phyloP scores from a whole-genome alignment of 2,888 invertebrate species.

The Penaeus monodon region DNA sequence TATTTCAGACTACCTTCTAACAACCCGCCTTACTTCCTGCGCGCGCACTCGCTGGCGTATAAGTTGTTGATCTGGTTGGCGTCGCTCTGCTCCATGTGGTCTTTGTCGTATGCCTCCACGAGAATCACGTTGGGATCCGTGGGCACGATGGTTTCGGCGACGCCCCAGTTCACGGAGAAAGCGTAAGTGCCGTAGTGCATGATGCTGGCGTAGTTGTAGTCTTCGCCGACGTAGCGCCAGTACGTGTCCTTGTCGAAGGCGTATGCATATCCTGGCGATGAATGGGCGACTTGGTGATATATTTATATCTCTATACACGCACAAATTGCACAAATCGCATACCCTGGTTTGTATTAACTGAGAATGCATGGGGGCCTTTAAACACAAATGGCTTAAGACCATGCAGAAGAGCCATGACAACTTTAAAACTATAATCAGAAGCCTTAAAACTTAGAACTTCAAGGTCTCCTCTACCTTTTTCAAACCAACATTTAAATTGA shows the following conservation, averaged over 20 bases:
- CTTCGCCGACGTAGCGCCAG: slow-evolving; percentile 44
- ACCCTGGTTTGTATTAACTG: too few relatives aligned
- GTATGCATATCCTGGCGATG: slow-evolving; percentile 9
- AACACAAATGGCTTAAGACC: too few relatives aligned
- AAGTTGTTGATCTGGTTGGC: slow-evolving; percentile 37
- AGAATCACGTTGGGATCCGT: slow-evolving; percentile 30
- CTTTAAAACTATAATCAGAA: too few relatives aligned
- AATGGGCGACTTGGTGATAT: background rate
- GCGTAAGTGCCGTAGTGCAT: slow-evolving; percentile 54
- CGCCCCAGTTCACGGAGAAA: slow-evolving; percentile 44
- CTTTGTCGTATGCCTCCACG: slow-evolving; percentile 29
- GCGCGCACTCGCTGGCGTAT: background rate
- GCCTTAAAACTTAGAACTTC: too few relatives aligned
- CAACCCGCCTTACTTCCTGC: background rate
- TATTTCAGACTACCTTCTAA: background rate
- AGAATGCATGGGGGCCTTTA: too few relatives aligned
- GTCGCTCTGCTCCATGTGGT: slow-evolving; percentile 8
- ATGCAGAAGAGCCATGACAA: too few relatives aligned
- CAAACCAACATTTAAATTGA: too few relatives aligned
- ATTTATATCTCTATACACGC: too few relatives aligned
- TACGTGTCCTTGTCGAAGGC: slow-evolving; percentile 40
- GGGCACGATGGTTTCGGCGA: slow-evolving; percentile 37
- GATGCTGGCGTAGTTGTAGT: slow-evolving; percentile 52
- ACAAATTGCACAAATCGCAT: too few relatives aligned
- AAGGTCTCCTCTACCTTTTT: too few relatives aligned